A percentile compares a stretch with the other conserved stretches of the same genome.
Evolutionary conservation across 2,888 invertebrate species (phyloP).

Genomic region (Neoitamus cyanurus): DNA sequence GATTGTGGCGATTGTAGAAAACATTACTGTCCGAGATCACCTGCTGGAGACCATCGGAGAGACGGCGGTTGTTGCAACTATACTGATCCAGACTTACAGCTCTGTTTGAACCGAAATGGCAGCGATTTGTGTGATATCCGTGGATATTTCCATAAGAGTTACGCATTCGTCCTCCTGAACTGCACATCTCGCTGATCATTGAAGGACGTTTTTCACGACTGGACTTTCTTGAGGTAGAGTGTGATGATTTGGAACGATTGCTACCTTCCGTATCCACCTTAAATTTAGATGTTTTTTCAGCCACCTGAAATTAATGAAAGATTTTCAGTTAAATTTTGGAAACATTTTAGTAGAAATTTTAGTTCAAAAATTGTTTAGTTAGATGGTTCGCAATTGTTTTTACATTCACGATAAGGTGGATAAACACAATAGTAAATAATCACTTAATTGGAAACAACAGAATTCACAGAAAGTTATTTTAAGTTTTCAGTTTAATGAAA

Average conservation of each 20-base stretch:
- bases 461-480: no score
- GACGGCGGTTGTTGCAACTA: constrained; percentile 64
- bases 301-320: constrained; percentile 62
- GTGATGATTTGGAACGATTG: constrained; percentile 70
- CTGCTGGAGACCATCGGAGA: constrained; percentile 65
- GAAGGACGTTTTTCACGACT: constrained; percentile 72
- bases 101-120: constrained; percentile 66
- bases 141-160: constrained; percentile 67
- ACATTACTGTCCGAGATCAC: constrained; percentile 67
- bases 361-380: no score
- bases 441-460: no score
- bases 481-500: no score
- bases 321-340: no score
- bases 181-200: constrained; percentile 67
- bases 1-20: constrained; percentile 65
- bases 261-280: constrained; percentile 79
- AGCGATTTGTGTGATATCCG: constrained; percentile 63
- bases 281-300: constrained; percentile 80
- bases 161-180: constrained; percentile 64
- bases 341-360: no score
- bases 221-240: constrained; percentile 76
- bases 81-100: constrained; percentile 67
- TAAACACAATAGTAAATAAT: no score
- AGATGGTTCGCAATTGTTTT: no score
- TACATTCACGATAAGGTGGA: no score